Evolutionary conservation across 1,140 invertebrate genomes (phyloP), one percentile per base, ranked within the genome.

Genomic region (Apis dorsata): DNA sequence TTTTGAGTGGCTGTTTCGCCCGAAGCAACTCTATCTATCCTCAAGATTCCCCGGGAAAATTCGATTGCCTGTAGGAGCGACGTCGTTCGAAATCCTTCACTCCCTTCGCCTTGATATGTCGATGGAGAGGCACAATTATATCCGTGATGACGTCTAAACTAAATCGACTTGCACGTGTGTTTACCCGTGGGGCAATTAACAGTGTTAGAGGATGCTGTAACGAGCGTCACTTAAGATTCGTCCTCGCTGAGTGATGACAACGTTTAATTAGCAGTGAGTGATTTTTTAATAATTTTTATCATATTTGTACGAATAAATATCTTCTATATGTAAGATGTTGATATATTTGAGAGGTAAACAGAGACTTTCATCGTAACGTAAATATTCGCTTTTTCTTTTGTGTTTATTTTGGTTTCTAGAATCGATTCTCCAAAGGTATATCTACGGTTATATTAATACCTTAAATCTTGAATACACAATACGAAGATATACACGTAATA

Each of bases 131-230:
- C 65, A 57, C 75, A 71, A 57, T 83, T 75, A 70, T 80, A 49
- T 12, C 68, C 34, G 34, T 44, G 44, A 55, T 55, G n/a, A 59
- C 59, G 68, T n/a, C 66, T 66, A 88, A 88, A 88, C 80, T 85
- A 76, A 88, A 83, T 83, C 84, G 80, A 44, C n/a, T 60, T 70
- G 66, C 74, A 77, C 87, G 76, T 81, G 77, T 79, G 77, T 85
- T 86, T 85, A 83, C 79, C 34, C 60, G 63, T 79, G 65, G 83
- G 28, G 86, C 79, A 88, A 89, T 89, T 89, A 89, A 89, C 86
- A 86, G 62, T 84, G 86, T 88, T 81, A 65, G 75, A 82, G 74
- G 78, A 69, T 85, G 85, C 83, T 85, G 85, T 88, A 89, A 89
- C 79, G 88, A 89, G 87, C 63, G 65, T 44, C 81, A 59, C 60